Evolutionary conservation across 2,888 invertebrate species (phyloP).

Genomic region (Dicranocentrus wangi): DNA sequence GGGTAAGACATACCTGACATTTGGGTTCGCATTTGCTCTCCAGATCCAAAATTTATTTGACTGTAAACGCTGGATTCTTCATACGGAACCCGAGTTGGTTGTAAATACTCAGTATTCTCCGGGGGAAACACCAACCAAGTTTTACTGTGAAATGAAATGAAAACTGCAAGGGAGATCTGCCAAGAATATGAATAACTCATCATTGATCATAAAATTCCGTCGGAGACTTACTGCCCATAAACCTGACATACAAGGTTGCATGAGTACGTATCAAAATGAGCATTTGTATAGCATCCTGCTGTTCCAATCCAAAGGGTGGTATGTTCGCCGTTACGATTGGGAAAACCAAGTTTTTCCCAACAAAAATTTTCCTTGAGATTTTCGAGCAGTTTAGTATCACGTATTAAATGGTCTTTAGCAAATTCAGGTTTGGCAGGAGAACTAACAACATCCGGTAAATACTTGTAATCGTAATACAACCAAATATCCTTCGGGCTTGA

Average conservation of each 20-base stretch:
- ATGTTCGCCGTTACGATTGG: slow-evolving; percentile 80
- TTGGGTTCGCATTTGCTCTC: slow-evolving; percentile 32
- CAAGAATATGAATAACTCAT: too few species aligned
- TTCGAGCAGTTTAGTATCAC: neutral
- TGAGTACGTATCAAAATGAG: slow-evolving; percentile 95
- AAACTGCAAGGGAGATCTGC: too few species aligned
- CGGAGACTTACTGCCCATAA: slow-evolving; percentile 84
- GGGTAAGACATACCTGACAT: slow-evolving; percentile 62
- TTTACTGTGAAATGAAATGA: slow-evolving; percentile 79
- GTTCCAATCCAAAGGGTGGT: slow-evolving; percentile 93
- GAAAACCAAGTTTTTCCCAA: slow-evolving; percentile 84
- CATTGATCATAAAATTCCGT: too few species aligned
- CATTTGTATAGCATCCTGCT: slow-evolving; percentile 90
- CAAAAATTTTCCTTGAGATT: slow-evolving; percentile 74
- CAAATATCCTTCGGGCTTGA: slow-evolving; percentile 77
- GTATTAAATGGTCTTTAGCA: slow-evolving; percentile 78
- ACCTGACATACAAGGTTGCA: slow-evolving; percentile 93
- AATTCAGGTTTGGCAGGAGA: slow-evolving; percentile 74
- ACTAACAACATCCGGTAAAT: slow-evolving; percentile 80
- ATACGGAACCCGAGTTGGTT: slow-evolving; percentile 91
- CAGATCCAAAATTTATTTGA: slow-evolving; percentile 81
- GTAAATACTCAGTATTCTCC: slow-evolving; percentile 79
- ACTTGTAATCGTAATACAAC: slow-evolving; percentile 91
- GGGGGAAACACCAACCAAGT: slow-evolving; percentile 94
- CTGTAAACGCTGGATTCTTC: slow-evolving; percentile 97